Conservation (phyloP, 2,113 vertebrate species). For the Calcarius ornatus region DNA sequence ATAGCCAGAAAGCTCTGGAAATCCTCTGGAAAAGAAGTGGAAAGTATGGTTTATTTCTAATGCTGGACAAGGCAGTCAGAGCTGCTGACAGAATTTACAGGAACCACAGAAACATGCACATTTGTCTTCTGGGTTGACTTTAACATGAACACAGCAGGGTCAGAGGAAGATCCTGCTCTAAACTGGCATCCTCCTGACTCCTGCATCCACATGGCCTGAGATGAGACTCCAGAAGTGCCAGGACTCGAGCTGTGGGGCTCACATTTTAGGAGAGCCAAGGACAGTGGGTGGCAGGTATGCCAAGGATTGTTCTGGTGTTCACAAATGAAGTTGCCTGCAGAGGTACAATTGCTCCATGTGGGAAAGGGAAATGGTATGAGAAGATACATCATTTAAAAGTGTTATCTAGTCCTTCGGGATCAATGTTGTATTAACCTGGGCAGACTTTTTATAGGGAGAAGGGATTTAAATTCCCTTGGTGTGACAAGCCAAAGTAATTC, state of each 20-base stretch:
- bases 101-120: background rate
- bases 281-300: background rate
- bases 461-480: background rate
- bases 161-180: background rate
- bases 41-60: constrained; percentile 40
- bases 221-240: background rate
- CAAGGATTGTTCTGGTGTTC: background rate
- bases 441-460: background rate
- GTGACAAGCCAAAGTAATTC: background rate
- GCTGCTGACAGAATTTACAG: constrained; percentile 30
- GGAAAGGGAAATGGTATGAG: background rate
- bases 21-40: background rate
- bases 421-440: background rate
- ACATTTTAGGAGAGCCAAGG: background rate
- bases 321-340: background rate
- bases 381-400: background rate
- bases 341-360: background rate
- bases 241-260: background rate
- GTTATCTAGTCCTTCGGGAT: background rate
- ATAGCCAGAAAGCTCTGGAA: constrained; percentile 27
- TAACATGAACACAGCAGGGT: background rate
- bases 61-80: background rate
- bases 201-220: background rate
- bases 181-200: background rate
- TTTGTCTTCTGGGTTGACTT: constrained; percentile 16